Percentiles rank a stretch among this genome's conserved stretches.
Conservation (phyloP, 2,113 vertebrate species). For the Neofelis nebulosa region DNA sequence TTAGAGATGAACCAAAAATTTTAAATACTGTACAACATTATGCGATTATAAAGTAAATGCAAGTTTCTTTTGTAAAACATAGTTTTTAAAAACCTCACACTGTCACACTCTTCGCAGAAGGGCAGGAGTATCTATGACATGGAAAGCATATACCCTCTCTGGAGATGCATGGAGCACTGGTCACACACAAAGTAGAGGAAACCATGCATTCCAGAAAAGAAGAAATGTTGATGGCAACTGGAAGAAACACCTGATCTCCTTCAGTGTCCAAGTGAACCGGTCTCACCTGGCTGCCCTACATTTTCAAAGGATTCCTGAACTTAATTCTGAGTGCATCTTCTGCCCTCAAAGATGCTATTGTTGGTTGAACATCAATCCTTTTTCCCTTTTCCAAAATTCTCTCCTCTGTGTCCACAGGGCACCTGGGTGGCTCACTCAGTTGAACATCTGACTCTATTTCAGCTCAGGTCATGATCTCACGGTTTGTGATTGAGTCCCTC, state of each 20-base stretch:
- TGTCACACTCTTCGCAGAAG: background rate
- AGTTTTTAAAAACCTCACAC: background rate
- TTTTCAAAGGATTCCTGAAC: background rate
- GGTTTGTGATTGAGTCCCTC: no score
- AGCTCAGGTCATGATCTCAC: no score
- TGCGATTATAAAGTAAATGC: background rate
- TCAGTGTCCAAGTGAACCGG: rapidly evolving
- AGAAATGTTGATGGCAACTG: background rate
- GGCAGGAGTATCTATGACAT: background rate
- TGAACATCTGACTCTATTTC: no score
- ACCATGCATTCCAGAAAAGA: background rate
- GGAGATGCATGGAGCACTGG: background rate
- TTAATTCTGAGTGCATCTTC: background rate
- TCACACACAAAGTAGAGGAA: background rate
- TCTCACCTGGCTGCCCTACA: background rate
- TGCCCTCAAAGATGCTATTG: background rate
- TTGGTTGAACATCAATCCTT: background rate
- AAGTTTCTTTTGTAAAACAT: background rate
- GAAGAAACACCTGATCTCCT: background rate
- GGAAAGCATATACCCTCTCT: background rate
- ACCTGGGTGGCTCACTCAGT: no score
- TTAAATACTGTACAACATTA: background rate
- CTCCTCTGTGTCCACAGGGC: background rate
- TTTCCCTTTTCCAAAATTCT: background rate
- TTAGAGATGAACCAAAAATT: background rate